Evolutionary conservation across 2,888 invertebrate genomes (phyloP).

Genomic region (Lepas anatifera): DNA sequence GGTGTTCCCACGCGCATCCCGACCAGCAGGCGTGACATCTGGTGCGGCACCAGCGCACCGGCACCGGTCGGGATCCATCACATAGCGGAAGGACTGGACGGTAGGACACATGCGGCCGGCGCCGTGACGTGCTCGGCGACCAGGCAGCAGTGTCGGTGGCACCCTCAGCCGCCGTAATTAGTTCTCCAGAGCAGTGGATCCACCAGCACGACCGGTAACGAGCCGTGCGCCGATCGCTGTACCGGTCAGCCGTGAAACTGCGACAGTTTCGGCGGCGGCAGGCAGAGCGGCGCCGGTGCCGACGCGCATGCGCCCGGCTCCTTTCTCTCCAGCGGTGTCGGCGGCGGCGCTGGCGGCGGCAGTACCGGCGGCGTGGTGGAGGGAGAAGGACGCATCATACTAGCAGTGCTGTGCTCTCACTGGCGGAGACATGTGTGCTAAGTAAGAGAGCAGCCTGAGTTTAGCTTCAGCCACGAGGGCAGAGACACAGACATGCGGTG

Average conservation of each 20-base stretch:
- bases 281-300: background rate
- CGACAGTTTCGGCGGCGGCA: background rate
- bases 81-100: too few species aligned
- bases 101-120: too few species aligned
- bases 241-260: background rate
- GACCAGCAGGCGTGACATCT: too few species aligned
- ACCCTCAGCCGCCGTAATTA: background rate
- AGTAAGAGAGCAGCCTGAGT: background rate
- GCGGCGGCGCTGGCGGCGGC: background rate
- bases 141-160: too few species aligned
- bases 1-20: too few species aligned
- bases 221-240: background rate
- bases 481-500: background rate
- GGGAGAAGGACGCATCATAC: background rate
- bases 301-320: background rate
- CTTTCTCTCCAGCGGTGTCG: background rate
- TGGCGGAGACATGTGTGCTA: background rate
- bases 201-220: background rate
- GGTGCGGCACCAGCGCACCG: too few species aligned
- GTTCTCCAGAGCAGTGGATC: too few species aligned
- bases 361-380: background rate
- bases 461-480: background rate
- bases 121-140: too few species aligned
- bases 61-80: too few species aligned
- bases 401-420: background rate